A percentile compares a stretch with the other conserved stretches of the same genome.
Conservation (phyloP, 2,888 invertebrate genomes). For the Dryocosmus kuriphilus region DNA sequence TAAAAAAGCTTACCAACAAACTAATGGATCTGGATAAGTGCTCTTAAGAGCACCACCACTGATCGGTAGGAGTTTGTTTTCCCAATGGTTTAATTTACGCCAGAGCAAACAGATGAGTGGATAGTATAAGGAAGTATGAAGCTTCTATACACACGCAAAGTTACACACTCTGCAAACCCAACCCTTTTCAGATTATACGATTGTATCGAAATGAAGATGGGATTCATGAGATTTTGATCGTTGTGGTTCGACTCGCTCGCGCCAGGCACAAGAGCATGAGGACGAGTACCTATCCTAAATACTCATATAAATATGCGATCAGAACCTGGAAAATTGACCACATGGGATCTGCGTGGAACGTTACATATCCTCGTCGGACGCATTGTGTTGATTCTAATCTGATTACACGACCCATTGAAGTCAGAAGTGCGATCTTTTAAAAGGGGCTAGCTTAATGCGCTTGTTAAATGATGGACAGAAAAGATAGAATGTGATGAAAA, state of each 20-base stretch:
- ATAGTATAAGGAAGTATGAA: constrained; percentile 6
- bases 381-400: constrained; percentile 73
- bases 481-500: constrained; percentile 44
- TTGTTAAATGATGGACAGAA: constrained; percentile 66
- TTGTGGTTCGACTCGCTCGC: constrained; percentile 42
- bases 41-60: constrained; percentile 10
- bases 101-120: constrained; percentile 29
- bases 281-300: constrained; percentile 7
- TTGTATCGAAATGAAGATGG: constrained; percentile 43
- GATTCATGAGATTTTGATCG: constrained; percentile 35
- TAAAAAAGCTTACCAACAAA: constrained; percentile 15
- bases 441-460: constrained; percentile 72
- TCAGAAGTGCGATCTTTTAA: constrained; percentile 76
- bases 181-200: constrained; percentile 43
- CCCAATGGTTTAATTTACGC: constrained; percentile 38
- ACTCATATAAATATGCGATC: not conserved
- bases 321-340: constrained; percentile 60
- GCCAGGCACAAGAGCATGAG: not conserved
- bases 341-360: constrained; percentile 69
- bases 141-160: not conserved
- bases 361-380: constrained; percentile 60
- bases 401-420: constrained; percentile 77
- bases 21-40: constrained; percentile 6
- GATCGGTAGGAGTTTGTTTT: constrained; percentile 29
- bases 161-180: constrained; percentile 16